Evolutionary conservation across 2,797 vertebrate species (phyloP).

Genomic region (Vespertilio murinus): DNA sequence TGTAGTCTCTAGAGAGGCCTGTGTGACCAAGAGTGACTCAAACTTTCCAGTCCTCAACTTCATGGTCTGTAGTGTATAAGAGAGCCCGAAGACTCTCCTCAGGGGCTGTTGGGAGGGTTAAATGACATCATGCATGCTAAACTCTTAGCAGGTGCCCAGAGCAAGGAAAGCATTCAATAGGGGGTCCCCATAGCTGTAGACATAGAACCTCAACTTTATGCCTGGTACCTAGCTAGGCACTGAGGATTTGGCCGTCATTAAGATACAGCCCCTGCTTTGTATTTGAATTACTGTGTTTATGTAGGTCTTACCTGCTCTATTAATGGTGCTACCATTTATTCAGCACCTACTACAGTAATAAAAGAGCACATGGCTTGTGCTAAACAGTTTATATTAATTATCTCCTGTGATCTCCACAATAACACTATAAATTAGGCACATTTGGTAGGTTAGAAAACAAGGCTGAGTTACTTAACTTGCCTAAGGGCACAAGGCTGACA

Average conservation of each 20-base stretch:
- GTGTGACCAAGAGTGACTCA: background rate
- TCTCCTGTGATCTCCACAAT: background rate
- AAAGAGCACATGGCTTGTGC: background rate
- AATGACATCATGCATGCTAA: background rate
- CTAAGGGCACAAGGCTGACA: background rate
- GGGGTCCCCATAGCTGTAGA: background rate
- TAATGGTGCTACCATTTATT: background rate
- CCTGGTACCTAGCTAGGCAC: background rate
- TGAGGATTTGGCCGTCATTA: background rate
- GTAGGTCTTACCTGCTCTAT: background rate
- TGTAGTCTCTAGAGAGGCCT: background rate
- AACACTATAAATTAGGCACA: background rate
- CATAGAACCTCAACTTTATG: background rate
- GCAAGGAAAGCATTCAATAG: background rate
- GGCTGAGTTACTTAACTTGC: background rate
- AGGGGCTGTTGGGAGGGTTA: background rate
- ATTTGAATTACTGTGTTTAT: conserved; percentile 17
- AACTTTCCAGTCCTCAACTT: background rate
- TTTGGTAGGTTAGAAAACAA: conserved; percentile 34
- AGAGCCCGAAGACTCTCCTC: background rate
- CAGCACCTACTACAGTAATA: background rate
- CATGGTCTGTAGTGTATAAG: background rate
- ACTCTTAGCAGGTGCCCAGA: background rate
- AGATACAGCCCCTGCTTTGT: background rate
- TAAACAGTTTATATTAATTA: conserved; percentile 3